These are phyloP conservation scores for Drosophila ananassae DNA, from an alignment of 1,140 invertebrate genomes.

Conservation along the genomic window DNA sequence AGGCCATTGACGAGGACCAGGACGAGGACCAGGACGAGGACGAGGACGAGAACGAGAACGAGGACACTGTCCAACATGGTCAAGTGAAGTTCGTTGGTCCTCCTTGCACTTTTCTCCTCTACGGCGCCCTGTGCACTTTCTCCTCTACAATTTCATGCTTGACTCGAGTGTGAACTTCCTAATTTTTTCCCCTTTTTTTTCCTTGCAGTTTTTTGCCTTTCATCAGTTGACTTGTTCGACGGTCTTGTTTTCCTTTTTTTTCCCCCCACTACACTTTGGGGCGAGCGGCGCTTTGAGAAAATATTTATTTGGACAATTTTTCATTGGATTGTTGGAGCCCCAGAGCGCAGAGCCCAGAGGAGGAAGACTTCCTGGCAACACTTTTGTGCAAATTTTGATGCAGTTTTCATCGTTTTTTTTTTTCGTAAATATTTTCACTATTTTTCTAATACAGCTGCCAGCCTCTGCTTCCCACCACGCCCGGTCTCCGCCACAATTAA, in stretches of 20 bases:
- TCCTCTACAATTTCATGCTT: slow-evolving; percentile 47
- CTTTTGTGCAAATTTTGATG: slow-evolving; percentile 72
- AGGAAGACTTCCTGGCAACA: slow-evolving; percentile 35
- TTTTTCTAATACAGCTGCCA: not conserved
- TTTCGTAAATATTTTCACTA: not conserved
- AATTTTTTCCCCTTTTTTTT: slow-evolving; percentile 2
- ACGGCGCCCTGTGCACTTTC: slow-evolving; percentile 43
- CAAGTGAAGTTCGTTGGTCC: slow-evolving; percentile 41
- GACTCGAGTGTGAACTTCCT: slow-evolving; percentile 39
- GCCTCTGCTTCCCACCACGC: not conserved
- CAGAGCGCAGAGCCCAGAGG: too few species aligned
- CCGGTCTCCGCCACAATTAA: slow-evolving; percentile 61
- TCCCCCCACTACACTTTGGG: not conserved
- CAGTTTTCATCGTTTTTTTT: slow-evolving; percentile 15
- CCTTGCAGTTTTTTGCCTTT: slow-evolving; percentile 4
- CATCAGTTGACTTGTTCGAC: slow-evolving; percentile 42
- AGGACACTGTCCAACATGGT: slow-evolving; percentile 43
- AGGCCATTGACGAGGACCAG: slow-evolving; percentile 46
- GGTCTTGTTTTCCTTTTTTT: slow-evolving; percentile 12
- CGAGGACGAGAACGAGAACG: slow-evolving; percentile 29
- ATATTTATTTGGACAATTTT: slow-evolving; percentile 53
- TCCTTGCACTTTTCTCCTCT: slow-evolving; percentile 11
- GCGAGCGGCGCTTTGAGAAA: slow-evolving; percentile 16
- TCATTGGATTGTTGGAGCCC: slow-evolving; percentile 38
- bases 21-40: slow-evolving; percentile 41